Conservation (phyloP, 2,113 vertebrate genomes). For the Chaetorhynchus papuensis region DNA sequence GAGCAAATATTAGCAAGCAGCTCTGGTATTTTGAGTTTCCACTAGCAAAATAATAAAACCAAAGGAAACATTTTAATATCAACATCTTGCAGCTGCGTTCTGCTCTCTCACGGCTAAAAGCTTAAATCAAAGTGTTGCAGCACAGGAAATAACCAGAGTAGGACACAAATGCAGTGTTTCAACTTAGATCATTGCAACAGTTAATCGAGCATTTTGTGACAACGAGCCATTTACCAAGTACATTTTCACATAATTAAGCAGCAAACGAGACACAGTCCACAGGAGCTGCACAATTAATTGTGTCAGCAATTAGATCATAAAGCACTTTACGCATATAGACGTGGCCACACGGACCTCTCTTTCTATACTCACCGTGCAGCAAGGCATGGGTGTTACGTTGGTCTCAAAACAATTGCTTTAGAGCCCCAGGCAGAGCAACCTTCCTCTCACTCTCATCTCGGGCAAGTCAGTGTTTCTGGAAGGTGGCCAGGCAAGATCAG, state of each 20-base stretch:
- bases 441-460: slow-evolving; percentile 51
- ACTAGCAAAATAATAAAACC: neutral
- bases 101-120: neutral
- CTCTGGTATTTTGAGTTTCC: neutral
- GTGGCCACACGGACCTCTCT: neutral
- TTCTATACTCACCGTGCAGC: slow-evolving; percentile 68
- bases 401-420: slow-evolving; percentile 25
- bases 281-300: slow-evolving; percentile 17
- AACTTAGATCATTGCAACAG: slow-evolving; percentile 27
- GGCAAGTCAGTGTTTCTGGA: slow-evolving; percentile 57
- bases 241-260: slow-evolving; percentile 42
- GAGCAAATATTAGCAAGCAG: neutral
- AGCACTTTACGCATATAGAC: neutral
- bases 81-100: slow-evolving; percentile 33
- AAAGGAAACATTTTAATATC: neutral
- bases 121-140: slow-evolving; percentile 18
- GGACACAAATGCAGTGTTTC: slow-evolving; percentile 2
- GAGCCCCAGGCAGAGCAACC: slow-evolving; percentile 42
- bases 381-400: slow-evolving; percentile 54
- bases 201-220: slow-evolving; percentile 38
- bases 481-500: slow-evolving; percentile 61
- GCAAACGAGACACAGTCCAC: neutral
- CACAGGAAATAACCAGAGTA: neutral
- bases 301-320: neutral
- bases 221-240: slow-evolving; percentile 18